Evolutionary conservation across 2,888 invertebrate genomes (phyloP).

Genomic region (Athripsodes cinereus): DNA sequence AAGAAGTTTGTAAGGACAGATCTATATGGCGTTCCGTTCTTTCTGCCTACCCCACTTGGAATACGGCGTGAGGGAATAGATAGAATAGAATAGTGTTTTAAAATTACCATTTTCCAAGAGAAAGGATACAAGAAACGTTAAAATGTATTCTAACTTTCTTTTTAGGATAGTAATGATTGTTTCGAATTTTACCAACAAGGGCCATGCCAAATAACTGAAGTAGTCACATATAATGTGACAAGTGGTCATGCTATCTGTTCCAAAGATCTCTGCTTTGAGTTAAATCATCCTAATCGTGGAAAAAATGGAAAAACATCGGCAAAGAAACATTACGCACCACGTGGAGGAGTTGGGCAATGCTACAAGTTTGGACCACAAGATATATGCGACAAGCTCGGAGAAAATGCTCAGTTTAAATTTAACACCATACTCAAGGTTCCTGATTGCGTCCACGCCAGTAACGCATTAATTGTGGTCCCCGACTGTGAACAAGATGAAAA

Average conservation of each 20-base stretch:
- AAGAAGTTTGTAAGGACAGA: no score
- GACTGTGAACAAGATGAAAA: no score
- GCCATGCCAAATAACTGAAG: conserved; percentile 11
- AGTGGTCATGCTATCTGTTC: conserved; percentile 12
- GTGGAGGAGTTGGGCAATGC: conserved; percentile 15
- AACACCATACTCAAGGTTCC: conserved; percentile 9
- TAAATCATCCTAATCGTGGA: conserved; percentile 2
- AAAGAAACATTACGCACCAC: conserved; percentile 15
- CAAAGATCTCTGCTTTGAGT: conserved; percentile 2
- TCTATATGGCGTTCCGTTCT: no score
- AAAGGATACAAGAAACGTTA: no score
- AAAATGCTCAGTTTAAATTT: conserved; percentile 8
- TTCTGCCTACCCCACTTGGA: no score
- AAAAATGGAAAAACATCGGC: neutral
- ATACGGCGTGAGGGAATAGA: no score
- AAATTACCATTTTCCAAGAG: no score
- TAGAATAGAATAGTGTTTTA: no score
- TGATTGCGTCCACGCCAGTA: no score
- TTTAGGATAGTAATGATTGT: conserved; percentile 14
- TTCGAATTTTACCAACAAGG: conserved; percentile 19
- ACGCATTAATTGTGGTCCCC: no score
- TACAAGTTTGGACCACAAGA: conserved; percentile 11
- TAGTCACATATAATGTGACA: conserved; percentile 11
- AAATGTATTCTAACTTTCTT: no score
- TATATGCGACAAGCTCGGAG: conserved; percentile 5